Percentiles rank a stretch among this genome's conserved stretches.
Evolutionary conservation across 2,113 vertebrate genomes (phyloP).

Genomic region (Callaeas wilsoni): DNA sequence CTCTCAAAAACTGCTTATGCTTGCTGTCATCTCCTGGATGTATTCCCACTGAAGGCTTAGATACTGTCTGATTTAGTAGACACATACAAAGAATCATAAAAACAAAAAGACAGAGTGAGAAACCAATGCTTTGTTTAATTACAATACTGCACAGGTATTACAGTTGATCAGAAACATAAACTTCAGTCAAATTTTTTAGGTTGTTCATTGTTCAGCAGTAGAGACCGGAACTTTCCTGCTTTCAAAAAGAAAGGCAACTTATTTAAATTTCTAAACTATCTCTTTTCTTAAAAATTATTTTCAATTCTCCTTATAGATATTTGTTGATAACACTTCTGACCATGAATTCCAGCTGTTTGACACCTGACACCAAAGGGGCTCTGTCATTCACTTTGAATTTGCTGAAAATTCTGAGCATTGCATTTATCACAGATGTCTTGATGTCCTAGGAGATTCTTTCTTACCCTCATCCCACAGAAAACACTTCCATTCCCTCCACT

Average conservation of each 20-base stretch:
- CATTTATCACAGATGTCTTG: not conserved
- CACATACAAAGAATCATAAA: not conserved
- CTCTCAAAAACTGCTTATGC: not conserved
- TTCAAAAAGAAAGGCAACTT: not conserved
- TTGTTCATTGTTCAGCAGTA: not conserved
- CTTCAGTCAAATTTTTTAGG: not conserved
- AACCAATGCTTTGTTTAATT: not conserved
- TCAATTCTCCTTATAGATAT: not conserved
- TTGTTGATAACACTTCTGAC: not conserved
- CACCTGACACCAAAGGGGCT: not conserved
- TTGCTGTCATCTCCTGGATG: not conserved
- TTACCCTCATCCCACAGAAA: not conserved
- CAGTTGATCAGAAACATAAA: not conserved
- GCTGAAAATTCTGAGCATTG: not conserved
- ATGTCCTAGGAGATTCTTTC: not conserved
- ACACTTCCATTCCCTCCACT: not conserved
- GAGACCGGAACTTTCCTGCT: not conserved
- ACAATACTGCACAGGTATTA: not conserved
- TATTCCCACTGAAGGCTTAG: not conserved
- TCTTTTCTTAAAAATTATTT: not conserved
- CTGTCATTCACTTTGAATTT: not conserved
- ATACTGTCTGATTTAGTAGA: not conserved
- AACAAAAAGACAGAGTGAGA: not conserved
- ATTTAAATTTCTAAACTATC: not conserved
- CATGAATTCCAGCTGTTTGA: not conserved